Percentiles rank a stretch among this genome's conserved stretches.
Conservation (phyloP, 2,888 invertebrate species). For the Limnephilus auricula region DNA sequence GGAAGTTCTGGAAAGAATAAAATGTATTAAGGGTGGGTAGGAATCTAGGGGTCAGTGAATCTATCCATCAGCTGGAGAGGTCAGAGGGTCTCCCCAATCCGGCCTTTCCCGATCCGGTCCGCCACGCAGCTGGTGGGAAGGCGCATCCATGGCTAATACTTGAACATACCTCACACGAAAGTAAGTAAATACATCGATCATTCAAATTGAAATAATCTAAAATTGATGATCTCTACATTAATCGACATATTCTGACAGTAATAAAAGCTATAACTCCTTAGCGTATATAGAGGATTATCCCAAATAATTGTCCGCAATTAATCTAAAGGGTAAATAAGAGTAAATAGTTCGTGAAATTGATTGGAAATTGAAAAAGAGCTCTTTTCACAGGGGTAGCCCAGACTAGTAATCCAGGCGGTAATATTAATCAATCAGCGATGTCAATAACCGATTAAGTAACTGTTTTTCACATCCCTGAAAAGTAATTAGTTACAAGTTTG, state of each 20-base stretch:
- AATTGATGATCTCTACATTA: background rate
- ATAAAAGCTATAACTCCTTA: background rate
- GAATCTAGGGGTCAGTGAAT: too few relatives aligned
- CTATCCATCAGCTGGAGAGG: too few relatives aligned
- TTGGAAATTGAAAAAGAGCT: background rate
- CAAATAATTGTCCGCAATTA: background rate
- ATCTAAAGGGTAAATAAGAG: background rate
- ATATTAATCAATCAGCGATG: background rate
- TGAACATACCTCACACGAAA: too few relatives aligned
- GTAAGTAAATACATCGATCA: too few relatives aligned
- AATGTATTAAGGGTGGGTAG: too few relatives aligned
- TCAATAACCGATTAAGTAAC: background rate
- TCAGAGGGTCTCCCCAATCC: too few relatives aligned
- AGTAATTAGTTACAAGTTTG: background rate
- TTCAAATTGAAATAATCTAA: background rate
- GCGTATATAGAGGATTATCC: background rate
- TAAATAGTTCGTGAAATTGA: background rate
- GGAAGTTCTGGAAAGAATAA: too few relatives aligned
- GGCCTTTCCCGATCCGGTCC: too few relatives aligned
- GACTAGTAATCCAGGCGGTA: background rate
- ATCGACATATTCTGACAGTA: background rate
- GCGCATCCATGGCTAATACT: too few relatives aligned
- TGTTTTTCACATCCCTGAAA: background rate
- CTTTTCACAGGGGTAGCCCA: background rate
- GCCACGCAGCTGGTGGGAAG: too few relatives aligned